A percentile compares a stretch with the other conserved stretches of the same genome.
phyloP scores from a whole-genome alignment of 2,797 vertebrate species.

The Xenopus petersii region DNA sequence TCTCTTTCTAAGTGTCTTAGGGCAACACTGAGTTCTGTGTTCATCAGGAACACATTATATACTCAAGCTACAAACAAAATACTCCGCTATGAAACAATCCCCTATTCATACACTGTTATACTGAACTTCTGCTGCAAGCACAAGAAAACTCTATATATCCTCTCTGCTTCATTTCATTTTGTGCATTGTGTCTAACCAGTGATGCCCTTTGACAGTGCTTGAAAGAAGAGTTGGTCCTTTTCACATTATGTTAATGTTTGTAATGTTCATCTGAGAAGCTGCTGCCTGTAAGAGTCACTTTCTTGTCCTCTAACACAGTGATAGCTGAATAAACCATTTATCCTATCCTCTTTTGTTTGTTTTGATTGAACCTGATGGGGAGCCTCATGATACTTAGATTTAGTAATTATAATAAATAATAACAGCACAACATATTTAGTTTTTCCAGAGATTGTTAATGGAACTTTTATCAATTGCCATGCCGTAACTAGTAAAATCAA shows the following conservation, averaged over 20 bases:
- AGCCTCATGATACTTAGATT: conserved; percentile 13
- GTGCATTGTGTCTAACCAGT: conserved; percentile 55
- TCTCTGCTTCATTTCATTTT: conserved; percentile 53
- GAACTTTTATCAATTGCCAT: neutral
- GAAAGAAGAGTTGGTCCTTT: conserved; percentile 59
- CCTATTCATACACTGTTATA: conserved; percentile 2
- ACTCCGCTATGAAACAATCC: neutral
- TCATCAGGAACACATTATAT: neutral
- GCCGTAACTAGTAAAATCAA: too few relatives aligned
- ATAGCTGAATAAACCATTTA: conserved; percentile 68
- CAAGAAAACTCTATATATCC: conserved; percentile 44
- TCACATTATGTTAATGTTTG: conserved; percentile 73
- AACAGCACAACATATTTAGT: neutral
- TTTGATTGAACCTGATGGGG: conserved; percentile 63
- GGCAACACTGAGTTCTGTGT: conserved; percentile 58
- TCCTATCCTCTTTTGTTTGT: conserved; percentile 60
- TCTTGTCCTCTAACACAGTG: conserved; percentile 62
- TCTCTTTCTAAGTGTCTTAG: conserved; percentile 69
- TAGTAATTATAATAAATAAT: neutral
- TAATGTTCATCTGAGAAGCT: conserved; percentile 60
- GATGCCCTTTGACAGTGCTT: conserved; percentile 68
- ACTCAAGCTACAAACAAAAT: neutral
- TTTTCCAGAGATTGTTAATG: neutral
- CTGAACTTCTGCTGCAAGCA: conserved; percentile 32
- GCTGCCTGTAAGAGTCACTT: conserved; percentile 65